Base-by-base conservation (phyloP, 2,888 invertebrate species). In the Sarcophaga variegata region DNA sequence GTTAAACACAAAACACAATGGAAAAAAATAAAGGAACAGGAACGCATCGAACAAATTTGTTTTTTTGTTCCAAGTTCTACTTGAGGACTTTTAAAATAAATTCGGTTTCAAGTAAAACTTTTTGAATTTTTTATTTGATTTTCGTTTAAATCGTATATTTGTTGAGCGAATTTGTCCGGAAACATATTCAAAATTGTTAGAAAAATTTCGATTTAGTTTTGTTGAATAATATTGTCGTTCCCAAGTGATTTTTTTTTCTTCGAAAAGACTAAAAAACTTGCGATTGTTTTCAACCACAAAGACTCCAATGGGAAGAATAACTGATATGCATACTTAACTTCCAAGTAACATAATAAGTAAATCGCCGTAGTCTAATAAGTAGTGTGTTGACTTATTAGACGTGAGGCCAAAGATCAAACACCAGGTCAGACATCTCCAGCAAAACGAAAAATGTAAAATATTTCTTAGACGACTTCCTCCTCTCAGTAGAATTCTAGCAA, bases 41-140 rank as follows among this genome's bases (percentile, higher is more conserved):
- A 76, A 25, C n/a, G 37, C n/a, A 20, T 62, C 74, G n/a, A 20
- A 25, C 20, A 17, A 66, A 20, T 60, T 54, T 66, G 27, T 67
- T 83, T 60, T 54, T 54, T 5, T 71, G 20, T 71, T 66, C 71
- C 45, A 17, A 82, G 76, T 63, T 77, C 71, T 76, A 64, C 25
- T 60, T 59, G n/a, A 81, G 45, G 60, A 83, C 66, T 60, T 60
- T 66, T 54, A 17, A 54, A 54, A 14, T 4, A 60, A 71, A 77
- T 64, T 71, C 64, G 4, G 64, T 66, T 71, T 81, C 17, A 47
- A 62, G 27, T 62, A 54, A 69, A 81, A 69, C 17, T 74, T 70
- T 78, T 5, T 27, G 1, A 60, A 8, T 54, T 27, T 62, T 20
- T 74, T 62, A 47, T 74, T 63, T 75, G 47, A 14, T 62, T 47